Evolutionary conservation across 2,797 vertebrate genomes (phyloP).

Genomic region (Scolopax bukidnonensis): DNA sequence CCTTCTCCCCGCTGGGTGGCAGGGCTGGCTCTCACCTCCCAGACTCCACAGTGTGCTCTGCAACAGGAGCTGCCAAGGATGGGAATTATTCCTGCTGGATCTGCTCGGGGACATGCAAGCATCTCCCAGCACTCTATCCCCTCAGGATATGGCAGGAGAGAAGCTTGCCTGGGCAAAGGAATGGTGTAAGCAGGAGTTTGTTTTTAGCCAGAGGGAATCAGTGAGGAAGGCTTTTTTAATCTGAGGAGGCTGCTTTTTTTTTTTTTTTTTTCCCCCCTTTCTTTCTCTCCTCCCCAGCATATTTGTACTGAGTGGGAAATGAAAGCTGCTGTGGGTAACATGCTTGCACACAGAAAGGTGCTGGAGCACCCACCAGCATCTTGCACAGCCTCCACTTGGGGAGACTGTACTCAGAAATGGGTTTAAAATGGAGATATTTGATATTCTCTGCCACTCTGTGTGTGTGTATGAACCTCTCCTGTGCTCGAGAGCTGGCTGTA

Average conservation of each 20-base stretch:
- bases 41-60: background rate
- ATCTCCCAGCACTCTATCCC: background rate
- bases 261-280: background rate
- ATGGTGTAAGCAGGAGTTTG: background rate
- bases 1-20: slow-evolving; percentile 32
- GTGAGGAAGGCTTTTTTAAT: background rate
- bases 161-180: background rate
- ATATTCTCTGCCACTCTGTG: no score
- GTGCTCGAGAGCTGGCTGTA: background rate
- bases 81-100: background rate
- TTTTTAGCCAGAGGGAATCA: background rate
- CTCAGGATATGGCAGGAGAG: background rate
- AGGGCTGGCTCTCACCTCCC: slow-evolving; percentile 9
- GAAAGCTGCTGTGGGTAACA: background rate
- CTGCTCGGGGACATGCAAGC: background rate
- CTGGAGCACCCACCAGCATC: background rate
- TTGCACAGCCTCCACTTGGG: background rate
- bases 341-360: background rate
- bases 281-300: background rate
- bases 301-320: slow-evolving; percentile 6
- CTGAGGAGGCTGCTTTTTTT: background rate
- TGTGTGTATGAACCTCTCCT: background rate
- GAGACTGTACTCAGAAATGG: background rate
- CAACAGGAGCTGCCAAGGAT: background rate
- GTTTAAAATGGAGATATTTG: background rate